Evolutionary conservation across 2,888 invertebrate species (phyloP), one percentile per base, ranked within the genome.

Genomic region (Fissipunctia ypsillon): DNA sequence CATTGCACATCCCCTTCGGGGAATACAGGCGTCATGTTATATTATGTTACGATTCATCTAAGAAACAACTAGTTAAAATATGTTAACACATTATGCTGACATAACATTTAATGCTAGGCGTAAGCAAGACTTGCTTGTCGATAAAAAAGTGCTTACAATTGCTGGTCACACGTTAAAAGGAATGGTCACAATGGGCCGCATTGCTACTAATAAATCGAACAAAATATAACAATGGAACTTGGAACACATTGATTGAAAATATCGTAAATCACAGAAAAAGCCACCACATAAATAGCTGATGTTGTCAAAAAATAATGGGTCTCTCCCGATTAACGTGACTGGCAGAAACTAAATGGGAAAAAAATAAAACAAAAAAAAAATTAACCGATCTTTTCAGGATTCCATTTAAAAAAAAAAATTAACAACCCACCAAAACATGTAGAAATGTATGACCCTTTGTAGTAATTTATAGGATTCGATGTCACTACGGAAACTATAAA

Each of bases 181-280:
- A 75, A 28, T 31, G 7, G 19, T 56, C 41, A 76, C 73, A 74
- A 74, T 74, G 41, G 41, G 19, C 14, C 16, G 16, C 16, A 35
- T 35, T 57, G 28, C 35, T 48, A n/a, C 68, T 67, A 74, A 77
- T 74, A 43, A 74, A 77, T 31, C 35, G 57, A 77, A 74, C 14
- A 56, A 68, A 45, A 77, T 57, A 4, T 7, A 28, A 74, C 77
- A 74, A 77, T 74, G 41, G n/a, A n/a, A 31, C 45, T 22, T 14
- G 1, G 14, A 2, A 67, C 10, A 22, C n/a, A 25, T 41, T 48
- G 5, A 10, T 54, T 45, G n/a, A n/a, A 61, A 45, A 12, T 56
- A 16, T 43, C 10, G 9, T 22, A 16, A 4, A 0, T 28, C 41
- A 66, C 22, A 41, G 5, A 59, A 16, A 22, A 38, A 38, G 12